Base-by-base conservation (phyloP, 53 echinoderm and acorn worm species). In the Zoroaster sp. region DNA sequence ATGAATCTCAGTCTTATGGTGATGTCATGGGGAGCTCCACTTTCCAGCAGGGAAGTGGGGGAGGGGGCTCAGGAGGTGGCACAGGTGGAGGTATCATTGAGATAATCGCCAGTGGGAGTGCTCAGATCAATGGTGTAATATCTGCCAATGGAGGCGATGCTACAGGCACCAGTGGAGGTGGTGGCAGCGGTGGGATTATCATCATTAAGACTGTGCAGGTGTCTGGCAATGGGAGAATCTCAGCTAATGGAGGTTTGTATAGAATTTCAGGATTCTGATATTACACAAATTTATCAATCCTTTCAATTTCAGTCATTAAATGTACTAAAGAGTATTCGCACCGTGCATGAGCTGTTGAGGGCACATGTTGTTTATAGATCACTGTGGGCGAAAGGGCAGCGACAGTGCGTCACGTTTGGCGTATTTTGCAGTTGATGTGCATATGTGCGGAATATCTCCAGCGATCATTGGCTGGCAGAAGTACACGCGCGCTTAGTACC, bases 161-260 rank as follows among this genome's bases (percentile, higher is more conserved):
- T 23, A 86, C 68, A 32, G 71, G 78, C 3, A 44, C 40, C 47
- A 73, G 32, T 21, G 77, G 86, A 21, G 93, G 93, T 12, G 89
- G 93, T 41, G 87, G 93, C 40, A 89, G 88, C 43, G 93, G 93
- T 75, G 89, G 93, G 49, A 89, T 83, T 21, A 40, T 89, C 69
- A 34, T 85, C 78, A 52, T 83, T 28, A 40, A 75, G 1, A 70
- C 93, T 13, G 70, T 67, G 5, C 13, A 63, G 11, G 83, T 93
- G 20, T 86, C 93, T 18, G 93, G 89, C 13, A 89, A 42, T 68
- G 93, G 93, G 28, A 43, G 69, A 35, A 75, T 93, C 49, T 52
- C 79, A 31, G 93, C 89, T 11, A 83, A 83, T 78, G 93, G 93
- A 40, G 93, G 93, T 85, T 38, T 17, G 36, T 70, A 35, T n/a